These are phyloP conservation scores for Anarsia innoxiella DNA, from an alignment of 2,888 invertebrate genomes.

Conservation along the genomic window DNA sequence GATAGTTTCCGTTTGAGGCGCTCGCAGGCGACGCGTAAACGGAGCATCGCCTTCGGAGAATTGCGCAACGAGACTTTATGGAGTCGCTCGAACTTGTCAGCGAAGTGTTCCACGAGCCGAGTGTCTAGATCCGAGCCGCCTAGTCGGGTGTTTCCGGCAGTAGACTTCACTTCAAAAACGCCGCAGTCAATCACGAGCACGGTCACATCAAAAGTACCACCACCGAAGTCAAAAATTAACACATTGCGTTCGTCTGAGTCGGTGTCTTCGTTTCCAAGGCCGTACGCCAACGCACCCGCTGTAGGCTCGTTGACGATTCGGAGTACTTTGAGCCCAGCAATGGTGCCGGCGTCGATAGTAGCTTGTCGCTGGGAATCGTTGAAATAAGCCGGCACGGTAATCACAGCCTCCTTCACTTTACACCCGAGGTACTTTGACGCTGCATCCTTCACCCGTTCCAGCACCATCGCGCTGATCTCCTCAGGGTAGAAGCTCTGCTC, in stretches of 20 bases:
- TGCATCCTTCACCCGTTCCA: neutral
- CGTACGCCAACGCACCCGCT: slow-evolving; percentile 79
- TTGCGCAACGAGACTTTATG: slow-evolving; percentile 78
- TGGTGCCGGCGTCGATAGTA: slow-evolving; percentile 83
- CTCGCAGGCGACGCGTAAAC: slow-evolving; percentile 81
- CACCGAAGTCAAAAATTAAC: slow-evolving; percentile 72
- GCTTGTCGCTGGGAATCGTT: slow-evolving; percentile 79
- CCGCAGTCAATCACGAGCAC: slow-evolving; percentile 85
- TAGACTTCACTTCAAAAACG: slow-evolving; percentile 79
- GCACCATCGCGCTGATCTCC: neutral
- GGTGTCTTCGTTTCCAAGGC: slow-evolving; percentile 77
- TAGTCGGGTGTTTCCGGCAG: slow-evolving; percentile 85
- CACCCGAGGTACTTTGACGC: slow-evolving; percentile 72
- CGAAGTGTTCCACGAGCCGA: slow-evolving; percentile 72
- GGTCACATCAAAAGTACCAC: slow-evolving; percentile 84
- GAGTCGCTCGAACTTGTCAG: slow-evolving; percentile 79
- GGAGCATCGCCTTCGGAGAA: too few species aligned
- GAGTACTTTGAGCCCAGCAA: slow-evolving; percentile 82
- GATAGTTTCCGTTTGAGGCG: slow-evolving; percentile 80
- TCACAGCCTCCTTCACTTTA: slow-evolving; percentile 77
- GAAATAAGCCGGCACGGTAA: slow-evolving; percentile 84
- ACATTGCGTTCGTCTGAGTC: slow-evolving; percentile 71
- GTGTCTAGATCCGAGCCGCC: slow-evolving; percentile 80
- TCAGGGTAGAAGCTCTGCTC: neutral
- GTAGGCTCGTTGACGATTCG: slow-evolving; percentile 86